A percentile compares a stretch with the other conserved stretches of the same genome.
Conservation (phyloP, 2,113 vertebrate species). For the Anhinga anhinga region DNA sequence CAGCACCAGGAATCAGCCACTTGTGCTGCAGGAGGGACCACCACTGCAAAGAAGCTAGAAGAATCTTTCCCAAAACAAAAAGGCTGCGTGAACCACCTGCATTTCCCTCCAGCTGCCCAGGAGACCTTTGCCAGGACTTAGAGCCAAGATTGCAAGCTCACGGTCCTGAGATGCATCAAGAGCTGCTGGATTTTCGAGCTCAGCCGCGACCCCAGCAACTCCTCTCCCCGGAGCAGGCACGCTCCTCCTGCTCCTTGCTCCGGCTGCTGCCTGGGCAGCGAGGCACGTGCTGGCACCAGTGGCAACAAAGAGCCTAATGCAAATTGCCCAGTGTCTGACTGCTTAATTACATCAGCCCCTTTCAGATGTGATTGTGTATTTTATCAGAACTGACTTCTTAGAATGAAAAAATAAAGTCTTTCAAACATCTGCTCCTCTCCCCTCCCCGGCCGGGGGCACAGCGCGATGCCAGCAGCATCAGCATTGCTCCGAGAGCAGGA, state of each 20-base stretch:
- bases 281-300: background rate
- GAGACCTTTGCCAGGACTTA: background rate
- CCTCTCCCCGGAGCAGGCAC: background rate
- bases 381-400: background rate
- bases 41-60: background rate
- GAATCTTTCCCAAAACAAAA: background rate
- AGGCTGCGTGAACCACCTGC: accelerated
- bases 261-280: background rate
- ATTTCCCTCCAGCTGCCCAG: background rate
- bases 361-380: background rate
- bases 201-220: background rate
- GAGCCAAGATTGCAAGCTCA: background rate
- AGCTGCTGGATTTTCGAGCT: background rate
- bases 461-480: background rate
- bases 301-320: background rate
- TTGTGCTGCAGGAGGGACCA: background rate
- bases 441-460: background rate
- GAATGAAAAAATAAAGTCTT: background rate
- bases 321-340: background rate
- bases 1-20: background rate
- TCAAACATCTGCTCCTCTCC: background rate
- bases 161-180: background rate
- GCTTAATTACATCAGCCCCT: background rate
- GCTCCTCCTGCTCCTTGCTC: background rate
- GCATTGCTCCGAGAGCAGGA: background rate